Evolutionary conservation across 1,140 invertebrate genomes (phyloP), one percentile per base, ranked within the genome.

Genomic region (Rhagoletis pomonella): DNA sequence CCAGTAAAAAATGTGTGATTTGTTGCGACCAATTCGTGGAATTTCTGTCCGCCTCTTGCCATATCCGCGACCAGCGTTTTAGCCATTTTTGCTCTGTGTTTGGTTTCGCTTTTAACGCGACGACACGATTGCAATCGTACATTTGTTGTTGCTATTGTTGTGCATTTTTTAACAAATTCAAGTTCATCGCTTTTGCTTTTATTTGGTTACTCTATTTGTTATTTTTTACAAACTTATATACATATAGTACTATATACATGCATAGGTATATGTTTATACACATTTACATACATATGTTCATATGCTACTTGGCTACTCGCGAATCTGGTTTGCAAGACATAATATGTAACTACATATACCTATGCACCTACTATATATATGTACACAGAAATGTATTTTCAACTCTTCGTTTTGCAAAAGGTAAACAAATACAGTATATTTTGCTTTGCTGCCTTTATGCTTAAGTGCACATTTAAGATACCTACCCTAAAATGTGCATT

Each of bases 181-280:
- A 81, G 73, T 81, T 81, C 73, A 81, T 81, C 55, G 73, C 73
- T 81, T 81, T 81, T 81, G 73, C 47, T 81, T 81, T 81, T 67
- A 29, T 81, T 55, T 81, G 17, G n/a, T 9, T 81, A 55, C 55
- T 81, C 55, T 10, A 19, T 19, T 29, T 81, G 6, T 73, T 73
- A 47, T 47, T 55, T n/a, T 81, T 58, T 81, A 19, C 19, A 9
- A n/a, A 81, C 10, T 12, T 29, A 29, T 29, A 17, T 62, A n/a
- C n/a, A n/a, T n/a, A 62, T 55, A 10, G 5, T 14, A 62, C 29
- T 62, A 62, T 7, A n/a, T 62, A 62, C 60, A 62, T 62, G 12
- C 60, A 62, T 62, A 29, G 29, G 29, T 29, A 29, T 29, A 29
- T 29, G 29, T 29, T 29, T 29, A 29, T 29, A 29, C 29, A 29